A percentile compares a stretch with the other conserved stretches of the same genome.
Evolutionary conservation across 1,140 invertebrate genomes (phyloP).

Genomic region (Vollenhovia emeryi): DNA sequence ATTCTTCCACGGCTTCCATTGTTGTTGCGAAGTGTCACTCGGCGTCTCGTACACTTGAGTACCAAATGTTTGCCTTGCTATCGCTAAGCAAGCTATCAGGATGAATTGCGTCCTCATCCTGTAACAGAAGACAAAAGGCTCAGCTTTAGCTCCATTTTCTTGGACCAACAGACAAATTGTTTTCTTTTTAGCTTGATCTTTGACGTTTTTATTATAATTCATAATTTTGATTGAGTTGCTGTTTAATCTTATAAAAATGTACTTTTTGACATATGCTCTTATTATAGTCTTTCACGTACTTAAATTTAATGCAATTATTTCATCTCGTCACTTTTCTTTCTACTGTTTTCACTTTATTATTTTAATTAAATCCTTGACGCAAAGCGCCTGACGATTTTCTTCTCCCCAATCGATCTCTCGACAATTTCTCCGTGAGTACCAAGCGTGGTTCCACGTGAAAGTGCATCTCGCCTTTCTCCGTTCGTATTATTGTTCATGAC

Average conservation of each 20-base stretch:
- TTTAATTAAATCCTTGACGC: slow-evolving; percentile 14
- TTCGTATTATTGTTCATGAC: slow-evolving; percentile 24
- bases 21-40: slow-evolving; percentile 54
- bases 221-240: background rate
- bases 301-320: slow-evolving; percentile 13
- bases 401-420: slow-evolving; percentile 2
- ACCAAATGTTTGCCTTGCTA: slow-evolving; percentile 72
- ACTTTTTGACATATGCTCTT: background rate
- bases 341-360: background rate
- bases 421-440: slow-evolving; percentile 44
- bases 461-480: slow-evolving; percentile 75
- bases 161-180: background rate
- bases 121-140: slow-evolving; percentile 30
- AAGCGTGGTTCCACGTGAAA: slow-evolving; percentile 60
- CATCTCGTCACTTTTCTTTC: background rate
- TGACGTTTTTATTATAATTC: background rate
- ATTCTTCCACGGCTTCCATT: slow-evolving; percentile 76
- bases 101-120: slow-evolving; percentile 78
- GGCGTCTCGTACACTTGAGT: slow-evolving; percentile 75
- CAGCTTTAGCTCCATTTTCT: slow-evolving; percentile 22
- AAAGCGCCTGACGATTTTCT: background rate
- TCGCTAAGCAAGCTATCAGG: slow-evolving; percentile 69
- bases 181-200: background rate
- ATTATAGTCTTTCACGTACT: background rate
- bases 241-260: background rate